These are phyloP conservation scores for Drosophila lacertosa DNA, from an alignment of 1,140 invertebrate genomes.

Conservation along the genomic window DNA sequence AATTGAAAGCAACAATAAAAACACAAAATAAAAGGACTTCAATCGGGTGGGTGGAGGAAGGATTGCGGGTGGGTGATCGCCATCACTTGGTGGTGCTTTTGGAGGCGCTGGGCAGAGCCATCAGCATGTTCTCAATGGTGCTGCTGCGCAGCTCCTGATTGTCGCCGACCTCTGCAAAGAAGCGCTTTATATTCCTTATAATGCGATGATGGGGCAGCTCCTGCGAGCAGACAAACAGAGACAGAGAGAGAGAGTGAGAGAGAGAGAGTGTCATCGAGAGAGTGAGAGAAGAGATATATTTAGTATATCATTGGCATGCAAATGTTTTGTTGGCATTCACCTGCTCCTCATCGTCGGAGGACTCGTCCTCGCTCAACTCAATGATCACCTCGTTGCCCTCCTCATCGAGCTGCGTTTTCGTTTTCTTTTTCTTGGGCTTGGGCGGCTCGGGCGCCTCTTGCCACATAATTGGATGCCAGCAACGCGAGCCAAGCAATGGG, in stretches of 20 bases:
- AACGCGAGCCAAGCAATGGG: constrained; percentile 83
- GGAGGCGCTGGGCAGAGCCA: constrained; percentile 77
- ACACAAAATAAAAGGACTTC: no score
- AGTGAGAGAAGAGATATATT: constrained; percentile 3
- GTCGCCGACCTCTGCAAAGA: constrained; percentile 81
- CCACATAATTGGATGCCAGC: constrained; percentile 84
- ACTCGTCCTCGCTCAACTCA: constrained; percentile 83
- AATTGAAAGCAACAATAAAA: constrained; percentile 2
- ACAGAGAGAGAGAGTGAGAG: constrained; percentile 3
- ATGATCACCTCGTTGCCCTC: constrained; percentile 83
- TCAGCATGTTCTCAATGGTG: constrained; percentile 82
- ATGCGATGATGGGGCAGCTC: constrained; percentile 84
- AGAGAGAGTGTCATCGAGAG: constrained; percentile 30
- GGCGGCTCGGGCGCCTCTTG: constrained; percentile 79
- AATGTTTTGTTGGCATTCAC: constrained; percentile 65
- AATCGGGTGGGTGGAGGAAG: not conserved
- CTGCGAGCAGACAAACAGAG: constrained; percentile 32
- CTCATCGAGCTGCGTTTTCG: constrained; percentile 79
- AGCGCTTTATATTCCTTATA: constrained; percentile 79
- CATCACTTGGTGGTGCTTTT: constrained; percentile 69
- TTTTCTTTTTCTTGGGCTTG: constrained; percentile 84
- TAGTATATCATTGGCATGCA: constrained; percentile 28
- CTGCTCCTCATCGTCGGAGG: constrained; percentile 83
- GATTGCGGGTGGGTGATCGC: constrained; percentile 3
- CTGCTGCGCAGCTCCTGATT: constrained; percentile 74